Evolutionary conservation across 2,113 vertebrate species (phyloP).

Genomic region (Phalacrocorax pelagicus): DNA sequence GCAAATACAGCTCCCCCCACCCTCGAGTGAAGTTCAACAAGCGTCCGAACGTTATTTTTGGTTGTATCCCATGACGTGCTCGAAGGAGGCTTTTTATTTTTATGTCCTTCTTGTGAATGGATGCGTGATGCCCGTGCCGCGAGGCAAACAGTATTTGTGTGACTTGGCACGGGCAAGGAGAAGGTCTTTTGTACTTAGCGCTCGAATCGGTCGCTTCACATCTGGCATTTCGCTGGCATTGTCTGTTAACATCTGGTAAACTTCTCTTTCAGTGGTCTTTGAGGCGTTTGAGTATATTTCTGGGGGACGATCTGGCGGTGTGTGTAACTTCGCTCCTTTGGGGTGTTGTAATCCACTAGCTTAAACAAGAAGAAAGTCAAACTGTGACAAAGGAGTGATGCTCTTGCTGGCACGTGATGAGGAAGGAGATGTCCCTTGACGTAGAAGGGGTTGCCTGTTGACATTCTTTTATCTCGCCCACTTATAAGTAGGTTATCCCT

Average conservation of each 20-base stretch:
- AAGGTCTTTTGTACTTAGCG: neutral
- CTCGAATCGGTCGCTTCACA: neutral
- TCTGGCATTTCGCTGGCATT: accelerated
- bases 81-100: neutral
- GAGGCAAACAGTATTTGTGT: neutral
- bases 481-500: constrained; percentile 55
- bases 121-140: neutral
- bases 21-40: neutral
- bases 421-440: constrained; percentile 36
- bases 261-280: neutral
- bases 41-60: neutral
- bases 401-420: neutral
- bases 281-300: neutral
- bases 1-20: neutral
- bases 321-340: neutral
- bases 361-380: neutral
- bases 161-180: neutral
- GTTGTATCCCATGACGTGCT: neutral
- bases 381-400: neutral
- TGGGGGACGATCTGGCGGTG: neutral
- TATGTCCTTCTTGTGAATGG: neutral
- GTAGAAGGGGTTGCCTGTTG: constrained; percentile 44
- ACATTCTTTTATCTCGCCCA: neutral
- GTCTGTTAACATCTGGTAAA: accelerated
- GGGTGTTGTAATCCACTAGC: neutral